Evolutionary conservation across 2,113 vertebrate genomes (phyloP).

Genomic region (Oenanthe melanoleuca): DNA sequence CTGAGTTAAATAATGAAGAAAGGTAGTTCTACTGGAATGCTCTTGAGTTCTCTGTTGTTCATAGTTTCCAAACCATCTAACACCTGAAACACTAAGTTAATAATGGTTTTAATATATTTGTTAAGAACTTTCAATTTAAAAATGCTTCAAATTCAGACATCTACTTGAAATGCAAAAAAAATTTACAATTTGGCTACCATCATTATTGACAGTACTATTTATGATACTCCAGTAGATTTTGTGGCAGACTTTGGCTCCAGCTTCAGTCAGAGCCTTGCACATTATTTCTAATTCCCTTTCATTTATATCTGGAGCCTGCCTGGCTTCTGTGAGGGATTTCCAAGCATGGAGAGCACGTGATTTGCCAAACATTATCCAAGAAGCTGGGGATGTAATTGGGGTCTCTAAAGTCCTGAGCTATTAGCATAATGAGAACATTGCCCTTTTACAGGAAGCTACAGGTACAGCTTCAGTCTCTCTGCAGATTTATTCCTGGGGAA

Average conservation of each 20-base stretch:
- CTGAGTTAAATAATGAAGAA: not conserved
- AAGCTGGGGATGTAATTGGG: not conserved
- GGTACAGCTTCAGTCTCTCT: not conserved
- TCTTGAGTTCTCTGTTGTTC: not conserved
- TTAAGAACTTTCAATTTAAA: not conserved
- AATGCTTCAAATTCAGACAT: not conserved
- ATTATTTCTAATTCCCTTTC: not conserved
- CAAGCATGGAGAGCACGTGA: accelerated
- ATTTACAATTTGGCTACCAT: not conserved
- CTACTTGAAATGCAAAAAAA: not conserved
- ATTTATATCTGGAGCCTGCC: not conserved
- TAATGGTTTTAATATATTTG: not conserved
- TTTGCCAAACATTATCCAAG: not conserved
- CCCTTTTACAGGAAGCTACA: not conserved
- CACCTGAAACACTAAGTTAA: not conserved
- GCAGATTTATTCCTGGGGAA: not conserved
- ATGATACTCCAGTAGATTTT: not conserved
- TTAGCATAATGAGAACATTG: not conserved
- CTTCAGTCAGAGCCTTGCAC: not conserved
- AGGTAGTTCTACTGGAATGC: not conserved
- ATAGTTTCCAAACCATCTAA: not conserved
- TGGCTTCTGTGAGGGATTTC: not conserved
- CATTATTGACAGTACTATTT: not conserved
- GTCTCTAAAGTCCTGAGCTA: not conserved
- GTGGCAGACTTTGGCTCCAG: not conserved